Percentiles rank a stretch among this genome's conserved stretches.
phyloP scores from a whole-genome alignment of 2,797 vertebrate species.

The Brachyalestes nurse region DNA sequence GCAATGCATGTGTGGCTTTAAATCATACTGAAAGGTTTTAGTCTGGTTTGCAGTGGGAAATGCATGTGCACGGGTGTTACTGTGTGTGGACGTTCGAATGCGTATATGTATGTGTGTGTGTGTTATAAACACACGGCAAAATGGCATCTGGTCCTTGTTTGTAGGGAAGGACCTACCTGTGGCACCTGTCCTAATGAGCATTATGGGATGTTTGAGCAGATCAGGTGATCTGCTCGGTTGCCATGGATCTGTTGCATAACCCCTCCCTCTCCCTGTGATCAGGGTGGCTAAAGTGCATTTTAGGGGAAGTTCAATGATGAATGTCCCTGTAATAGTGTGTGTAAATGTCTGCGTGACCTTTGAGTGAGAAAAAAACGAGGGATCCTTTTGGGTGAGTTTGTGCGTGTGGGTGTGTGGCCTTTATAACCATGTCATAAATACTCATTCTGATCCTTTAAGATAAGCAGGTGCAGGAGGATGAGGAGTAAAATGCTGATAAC shows the following conservation, averaged over 20 bases:
- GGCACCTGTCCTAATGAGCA: constrained; percentile 23
- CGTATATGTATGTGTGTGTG: neutral
- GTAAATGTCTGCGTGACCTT: constrained; percentile 10
- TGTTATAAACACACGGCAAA: constrained; percentile 17
- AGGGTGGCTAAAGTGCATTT: constrained; percentile 35
- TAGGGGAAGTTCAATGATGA: constrained; percentile 29
- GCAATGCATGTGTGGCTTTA: constrained; percentile 39
- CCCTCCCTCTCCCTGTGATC: constrained; percentile 28
- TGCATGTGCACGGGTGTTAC: neutral
- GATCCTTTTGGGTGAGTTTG: neutral
- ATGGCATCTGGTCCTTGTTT: neutral
- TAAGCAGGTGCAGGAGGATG: constrained; percentile 55
- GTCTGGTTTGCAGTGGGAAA: constrained; percentile 18
- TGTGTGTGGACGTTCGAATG: neutral
- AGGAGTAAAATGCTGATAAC: constrained; percentile 52
- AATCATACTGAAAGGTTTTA: constrained; percentile 37
- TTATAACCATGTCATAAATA: constrained; percentile 62
- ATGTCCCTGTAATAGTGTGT: constrained; percentile 23
- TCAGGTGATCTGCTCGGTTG: constrained; percentile 39
- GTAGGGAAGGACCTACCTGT: neutral
- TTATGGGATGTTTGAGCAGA: constrained; percentile 23
- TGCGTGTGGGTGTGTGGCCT: constrained; percentile 30
- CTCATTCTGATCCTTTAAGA: constrained; percentile 61
- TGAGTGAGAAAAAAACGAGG: neutral
- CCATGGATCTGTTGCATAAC: constrained; percentile 21